These are phyloP conservation scores for Gari tellinella DNA, from an alignment of 2,888 invertebrate species.

Conservation along the genomic window DNA sequence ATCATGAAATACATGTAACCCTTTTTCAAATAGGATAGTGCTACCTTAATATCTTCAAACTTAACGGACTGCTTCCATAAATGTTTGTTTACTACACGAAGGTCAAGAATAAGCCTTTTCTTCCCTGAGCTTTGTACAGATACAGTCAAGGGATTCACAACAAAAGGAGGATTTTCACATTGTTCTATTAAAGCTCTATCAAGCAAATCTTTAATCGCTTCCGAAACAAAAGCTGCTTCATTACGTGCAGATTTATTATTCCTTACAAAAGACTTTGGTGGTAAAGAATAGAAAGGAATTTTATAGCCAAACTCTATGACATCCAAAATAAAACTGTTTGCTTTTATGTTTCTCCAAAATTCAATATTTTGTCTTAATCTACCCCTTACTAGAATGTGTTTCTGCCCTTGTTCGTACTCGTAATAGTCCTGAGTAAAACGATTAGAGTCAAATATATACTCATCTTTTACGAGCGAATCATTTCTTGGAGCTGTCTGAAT, in stretches of 20 bases:
- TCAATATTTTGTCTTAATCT: too few species aligned
- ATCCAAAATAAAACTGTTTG: constrained; percentile 28
- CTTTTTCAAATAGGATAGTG: constrained; percentile 18
- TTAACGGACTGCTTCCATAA: constrained; percentile 26
- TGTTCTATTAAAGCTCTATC: constrained; percentile 24
- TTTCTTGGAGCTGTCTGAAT: too few species aligned
- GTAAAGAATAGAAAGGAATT: constrained; percentile 18
- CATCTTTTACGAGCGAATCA: constrained; percentile 38
- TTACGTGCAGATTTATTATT: constrained; percentile 19
- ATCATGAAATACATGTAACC: too few species aligned
- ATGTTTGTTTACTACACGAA: constrained; percentile 20
- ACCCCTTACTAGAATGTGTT: constrained; percentile 39
- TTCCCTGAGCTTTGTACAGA: constrained; percentile 21
- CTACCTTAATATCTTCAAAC: constrained; percentile 32
- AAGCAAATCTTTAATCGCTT: constrained; percentile 24
- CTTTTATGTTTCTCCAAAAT: too few species aligned
- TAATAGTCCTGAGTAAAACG: constrained; percentile 40
- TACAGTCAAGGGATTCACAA: constrained; percentile 23
- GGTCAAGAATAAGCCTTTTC: constrained; percentile 18
- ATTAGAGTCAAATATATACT: constrained; percentile 27
- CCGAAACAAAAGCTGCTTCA: constrained; percentile 18
- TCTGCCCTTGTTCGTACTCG: constrained; percentile 41
- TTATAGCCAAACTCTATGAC: constrained; percentile 26
- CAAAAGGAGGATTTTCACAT: constrained; percentile 14
- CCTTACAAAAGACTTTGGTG: constrained; percentile 3